These are phyloP conservation scores for Brachionichthys hirsutus DNA, from an alignment of 2,113 vertebrate genomes.

Conservation along the genomic window DNA sequence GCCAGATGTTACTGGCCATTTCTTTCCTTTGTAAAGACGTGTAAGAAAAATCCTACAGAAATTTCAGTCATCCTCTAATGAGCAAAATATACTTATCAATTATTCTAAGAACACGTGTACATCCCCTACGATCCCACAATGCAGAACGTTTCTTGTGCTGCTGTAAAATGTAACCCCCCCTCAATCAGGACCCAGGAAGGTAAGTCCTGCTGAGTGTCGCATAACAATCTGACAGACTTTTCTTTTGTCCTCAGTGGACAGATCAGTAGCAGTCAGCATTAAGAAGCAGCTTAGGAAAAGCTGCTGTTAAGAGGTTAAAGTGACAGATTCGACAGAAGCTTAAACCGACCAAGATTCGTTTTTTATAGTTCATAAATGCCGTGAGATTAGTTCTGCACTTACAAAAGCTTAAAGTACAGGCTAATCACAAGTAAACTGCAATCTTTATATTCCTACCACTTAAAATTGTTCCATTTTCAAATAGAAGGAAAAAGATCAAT, in stretches of 20 bases:
- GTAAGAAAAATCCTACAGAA: background rate
- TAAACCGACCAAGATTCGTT: background rate
- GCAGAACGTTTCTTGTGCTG: too few relatives aligned
- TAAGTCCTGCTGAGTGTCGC: constrained; percentile 8
- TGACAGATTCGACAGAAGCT: background rate
- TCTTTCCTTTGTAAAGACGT: too few relatives aligned
- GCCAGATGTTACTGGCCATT: too few relatives aligned
- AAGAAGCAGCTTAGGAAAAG: background rate
- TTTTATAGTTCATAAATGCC: background rate
- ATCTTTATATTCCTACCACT: background rate
- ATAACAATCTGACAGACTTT: constrained; percentile 2
- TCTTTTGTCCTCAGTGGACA: constrained; percentile 17
- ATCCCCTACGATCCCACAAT: too few relatives aligned
- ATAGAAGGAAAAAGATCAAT: background rate
- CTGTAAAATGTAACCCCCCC: too few relatives aligned
- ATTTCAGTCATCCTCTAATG: background rate
- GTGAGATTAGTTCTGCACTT: background rate
- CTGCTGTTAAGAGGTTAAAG: background rate
- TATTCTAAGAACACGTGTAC: too few relatives aligned
- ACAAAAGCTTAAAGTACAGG: background rate
- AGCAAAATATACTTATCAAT: too few relatives aligned
- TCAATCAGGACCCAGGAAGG: background rate
- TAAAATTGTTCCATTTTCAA: background rate
- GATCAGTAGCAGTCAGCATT: constrained; percentile 8
- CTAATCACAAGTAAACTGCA: background rate